Evolutionary conservation across 2,888 invertebrate genomes (phyloP), one percentile per base, ranked within the genome.

Genomic region (Brachyptera putata): DNA sequence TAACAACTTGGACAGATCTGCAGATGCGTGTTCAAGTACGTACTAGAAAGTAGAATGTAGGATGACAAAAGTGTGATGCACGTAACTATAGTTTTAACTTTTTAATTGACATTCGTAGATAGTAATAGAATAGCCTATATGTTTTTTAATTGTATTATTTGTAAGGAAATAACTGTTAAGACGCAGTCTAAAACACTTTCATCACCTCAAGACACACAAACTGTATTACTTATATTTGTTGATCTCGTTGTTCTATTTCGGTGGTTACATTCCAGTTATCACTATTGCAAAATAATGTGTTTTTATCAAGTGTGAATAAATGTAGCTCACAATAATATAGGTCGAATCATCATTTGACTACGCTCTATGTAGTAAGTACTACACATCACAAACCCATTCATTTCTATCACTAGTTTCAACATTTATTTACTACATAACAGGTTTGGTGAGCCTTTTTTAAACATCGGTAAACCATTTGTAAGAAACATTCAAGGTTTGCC

Each of bases 221-320:
- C 18, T 16, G 11, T 43, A 43, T 43, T 43, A 43, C 18, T 43
- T 43, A 43, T 16, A 43, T 43, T 43, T 50, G 37, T 36, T 53
- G 53, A 53, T 53, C 53, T 53, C 53, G 36, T 30, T 53, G 53
- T 53, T 18, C 34, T 18, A 34, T 36, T 34, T 50, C 7, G 50
- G 18, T 53, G 16, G 13, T 14, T 14, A 30, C 53, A 53, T 53
- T 53, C 34, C 30, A 50, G 13, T 50, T 50, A 34, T 53, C 53
- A 53, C 53, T 18, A 53, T 53, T 53, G 30, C 53, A 36, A 53
- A 34, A 4, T n/a, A n/a, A n/a, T 21, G 7, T 59, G 59, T 59
- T 59, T 59, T 34, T 30, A 34, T 55, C 21, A 43, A 46, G 46
- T 59, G 59, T 59, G 55, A 55, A 59, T 59, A 36, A 55, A 59